A percentile compares a stretch with the other conserved stretches of the same genome.
Evolutionary conservation across 2,888 invertebrate genomes (phyloP).

Genomic region (Philaethria dido): DNA sequence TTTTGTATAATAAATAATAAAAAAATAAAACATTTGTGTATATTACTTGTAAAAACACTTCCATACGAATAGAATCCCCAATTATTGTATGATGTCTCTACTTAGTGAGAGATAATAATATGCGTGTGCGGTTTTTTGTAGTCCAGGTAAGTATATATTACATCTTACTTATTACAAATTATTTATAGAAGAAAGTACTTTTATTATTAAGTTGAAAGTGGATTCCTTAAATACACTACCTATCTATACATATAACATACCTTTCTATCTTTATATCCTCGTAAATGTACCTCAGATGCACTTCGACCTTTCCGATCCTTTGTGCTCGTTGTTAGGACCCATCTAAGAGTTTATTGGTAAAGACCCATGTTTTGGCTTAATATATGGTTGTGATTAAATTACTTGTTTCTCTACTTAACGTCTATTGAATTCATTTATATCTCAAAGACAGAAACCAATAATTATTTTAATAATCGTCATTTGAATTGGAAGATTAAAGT

Average conservation of each 20-base stretch:
- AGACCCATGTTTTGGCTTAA: slow-evolving; percentile 3
- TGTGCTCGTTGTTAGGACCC: neutral
- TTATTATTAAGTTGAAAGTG: neutral
- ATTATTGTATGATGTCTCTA: too few relatives aligned
- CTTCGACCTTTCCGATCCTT: slow-evolving; percentile 12
- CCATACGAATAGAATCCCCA: too few relatives aligned
- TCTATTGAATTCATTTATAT: neutral
- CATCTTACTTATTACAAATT: neutral
- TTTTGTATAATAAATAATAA: too few relatives aligned
- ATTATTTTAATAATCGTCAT: too few relatives aligned
- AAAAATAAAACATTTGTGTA: too few relatives aligned
- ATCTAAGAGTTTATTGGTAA: slow-evolving; percentile 5
- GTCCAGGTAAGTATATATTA: too few relatives aligned
- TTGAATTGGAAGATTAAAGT: too few relatives aligned
- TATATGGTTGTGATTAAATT: neutral
- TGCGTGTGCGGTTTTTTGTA: too few relatives aligned
- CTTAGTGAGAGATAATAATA: too few relatives aligned
- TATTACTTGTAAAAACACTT: too few relatives aligned
- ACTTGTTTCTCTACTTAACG: neutral
- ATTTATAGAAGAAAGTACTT: neutral
- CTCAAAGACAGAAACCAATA: too few relatives aligned
- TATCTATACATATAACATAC: neutral
- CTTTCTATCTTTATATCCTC: slow-evolving; percentile 7
- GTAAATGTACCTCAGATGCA: slow-evolving; percentile 12
- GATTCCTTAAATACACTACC: neutral